Base-by-base conservation (phyloP, 1,140 invertebrate genomes). In the Zaprionus camerounensis region DNA sequence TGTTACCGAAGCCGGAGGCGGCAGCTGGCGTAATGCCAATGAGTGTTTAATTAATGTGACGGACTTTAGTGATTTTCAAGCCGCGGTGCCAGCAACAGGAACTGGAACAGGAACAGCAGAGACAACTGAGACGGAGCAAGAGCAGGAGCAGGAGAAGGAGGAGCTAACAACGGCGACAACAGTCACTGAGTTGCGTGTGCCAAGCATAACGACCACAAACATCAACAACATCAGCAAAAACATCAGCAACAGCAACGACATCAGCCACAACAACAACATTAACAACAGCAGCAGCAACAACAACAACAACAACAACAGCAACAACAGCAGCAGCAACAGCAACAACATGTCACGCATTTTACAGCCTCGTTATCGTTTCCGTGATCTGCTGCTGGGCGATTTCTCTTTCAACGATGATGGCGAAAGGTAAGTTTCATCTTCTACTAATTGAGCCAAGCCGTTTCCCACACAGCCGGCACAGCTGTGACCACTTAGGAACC, bases 381-480 rank as follows among this genome's bases (percentile, higher is more conserved):
- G 96, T 62, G 96, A 97, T 93, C 94, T 97, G 71, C 95, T 97
- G 71, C 94, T 96, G 75, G 96, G 96, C 46, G 96, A 97, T 93
- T 96, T 96, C 85, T 95, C 95, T 24, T 96, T 96, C 92, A 95
- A 95, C 85, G 96, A 97, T 84, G 96, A 96, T 77, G 96, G 96
- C 4, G 85, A 90, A 82, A 90, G 85, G 85, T 90, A 85, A 90
- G 84, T 86, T 28, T 7, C 56, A 20, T 22, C 15, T 41, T 67
- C 3, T 58, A 62, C 69, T 73, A 73, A 73, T 67, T 68, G 63
- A 57, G 75, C 28, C 71, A 57, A 71, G 38, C 24, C 36, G 11
- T 41, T 44, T 65, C 15, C 26, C 56, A 9, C 17, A 26, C 55
- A 49, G 44, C 12, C 20, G 1, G n/a, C n/a, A n/a, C 75, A 78